Percentiles rank a stretch among this genome's conserved stretches.
phyloP scores from a whole-genome alignment of 2,888 invertebrate species.

The Drosophila austrosaltans region DNA sequence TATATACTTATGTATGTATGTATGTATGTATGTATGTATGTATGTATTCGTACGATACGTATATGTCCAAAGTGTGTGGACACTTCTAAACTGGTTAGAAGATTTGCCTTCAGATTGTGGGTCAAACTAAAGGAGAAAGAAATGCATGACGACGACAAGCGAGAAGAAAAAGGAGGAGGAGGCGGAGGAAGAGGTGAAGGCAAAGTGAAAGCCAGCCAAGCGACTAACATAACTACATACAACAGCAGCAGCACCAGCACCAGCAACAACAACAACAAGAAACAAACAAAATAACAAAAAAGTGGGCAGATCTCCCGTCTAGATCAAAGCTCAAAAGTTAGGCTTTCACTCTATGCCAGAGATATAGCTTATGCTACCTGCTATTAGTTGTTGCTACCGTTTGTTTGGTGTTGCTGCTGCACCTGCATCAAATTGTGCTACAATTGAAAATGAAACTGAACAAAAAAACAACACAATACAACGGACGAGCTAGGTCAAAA shows the following conservation, averaged over 20 bases:
- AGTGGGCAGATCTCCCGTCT: slow-evolving; percentile 53
- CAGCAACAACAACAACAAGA: not conserved
- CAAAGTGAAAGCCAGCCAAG: slow-evolving; percentile 44
- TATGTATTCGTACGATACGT: not conserved
- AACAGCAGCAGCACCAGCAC: not conserved
- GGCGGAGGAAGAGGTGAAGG: slow-evolving; percentile 14
- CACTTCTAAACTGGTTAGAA: slow-evolving; percentile 66
- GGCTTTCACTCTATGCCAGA: slow-evolving; percentile 32
- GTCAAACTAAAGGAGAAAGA: slow-evolving; percentile 46
- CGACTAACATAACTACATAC: slow-evolving; percentile 36
- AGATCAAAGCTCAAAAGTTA: slow-evolving; percentile 37
- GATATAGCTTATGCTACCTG: not conserved
- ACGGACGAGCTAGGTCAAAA: not conserved
- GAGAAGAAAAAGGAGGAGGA: not conserved
- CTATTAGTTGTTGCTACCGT: not conserved
- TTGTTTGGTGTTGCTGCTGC: slow-evolving; percentile 6
- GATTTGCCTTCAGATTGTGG: slow-evolving; percentile 60
- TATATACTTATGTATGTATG: not conserved
- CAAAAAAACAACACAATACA: not conserved
- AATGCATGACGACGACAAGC: slow-evolving; percentile 21
- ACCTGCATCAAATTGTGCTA: slow-evolving; percentile 3
- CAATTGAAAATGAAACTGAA: slow-evolving; percentile 8
- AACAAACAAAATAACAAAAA: slow-evolving; percentile 31
- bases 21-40: not conserved
- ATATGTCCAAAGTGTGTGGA: slow-evolving; percentile 56